A percentile compares a stretch with the other conserved stretches of the same genome.
phyloP scores from a whole-genome alignment of 1,140 invertebrate genomes.

The Drosophila pruinosa region DNA sequence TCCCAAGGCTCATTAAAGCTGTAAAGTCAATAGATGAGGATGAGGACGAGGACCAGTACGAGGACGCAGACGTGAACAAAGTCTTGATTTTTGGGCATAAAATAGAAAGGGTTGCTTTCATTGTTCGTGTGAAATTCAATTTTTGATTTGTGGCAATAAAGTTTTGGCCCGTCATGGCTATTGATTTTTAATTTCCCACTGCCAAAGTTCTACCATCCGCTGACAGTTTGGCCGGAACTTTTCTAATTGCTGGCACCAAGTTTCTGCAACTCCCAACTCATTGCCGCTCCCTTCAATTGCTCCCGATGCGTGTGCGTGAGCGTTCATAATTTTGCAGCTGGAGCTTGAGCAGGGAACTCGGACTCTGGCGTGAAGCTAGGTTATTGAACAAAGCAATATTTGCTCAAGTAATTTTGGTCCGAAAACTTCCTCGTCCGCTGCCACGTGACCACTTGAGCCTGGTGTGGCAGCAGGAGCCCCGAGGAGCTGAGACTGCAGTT shows the following conservation, averaged over 20 bases:
- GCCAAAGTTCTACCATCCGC: conserved; percentile 40
- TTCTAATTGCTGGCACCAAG: conserved; percentile 64
- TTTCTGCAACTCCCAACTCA: neutral
- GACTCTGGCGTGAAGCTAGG: neutral
- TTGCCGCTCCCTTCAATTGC: neutral
- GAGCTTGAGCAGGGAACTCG: neutral
- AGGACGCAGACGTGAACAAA: neutral
- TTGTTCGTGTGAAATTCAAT: conserved; percentile 60
- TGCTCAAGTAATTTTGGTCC: conserved; percentile 67
- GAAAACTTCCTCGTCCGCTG: conserved; percentile 55
- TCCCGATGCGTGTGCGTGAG: conserved; percentile 19
- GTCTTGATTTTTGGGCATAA: neutral
- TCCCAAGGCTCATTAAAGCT: conserved; percentile 55
- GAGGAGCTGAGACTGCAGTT: conserved; percentile 59
- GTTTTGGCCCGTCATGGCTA: conserved; percentile 39
- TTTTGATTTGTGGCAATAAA: conserved; percentile 58
- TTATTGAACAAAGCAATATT: conserved; percentile 75
- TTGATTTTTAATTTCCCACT: conserved; percentile 52
- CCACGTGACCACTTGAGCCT: conserved; percentile 36
- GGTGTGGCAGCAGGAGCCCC: neutral
- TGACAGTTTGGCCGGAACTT: conserved; percentile 65
- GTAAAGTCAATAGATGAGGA: conserved; percentile 55
- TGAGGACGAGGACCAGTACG: neutral
- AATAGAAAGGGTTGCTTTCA: conserved; percentile 21
- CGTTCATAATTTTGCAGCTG: conserved; percentile 67